These are phyloP conservation scores for Halichondria panicea DNA, from an alignment of 37 sponge, comb jelly and placozoan species.

Conservation along the genomic window DNA sequence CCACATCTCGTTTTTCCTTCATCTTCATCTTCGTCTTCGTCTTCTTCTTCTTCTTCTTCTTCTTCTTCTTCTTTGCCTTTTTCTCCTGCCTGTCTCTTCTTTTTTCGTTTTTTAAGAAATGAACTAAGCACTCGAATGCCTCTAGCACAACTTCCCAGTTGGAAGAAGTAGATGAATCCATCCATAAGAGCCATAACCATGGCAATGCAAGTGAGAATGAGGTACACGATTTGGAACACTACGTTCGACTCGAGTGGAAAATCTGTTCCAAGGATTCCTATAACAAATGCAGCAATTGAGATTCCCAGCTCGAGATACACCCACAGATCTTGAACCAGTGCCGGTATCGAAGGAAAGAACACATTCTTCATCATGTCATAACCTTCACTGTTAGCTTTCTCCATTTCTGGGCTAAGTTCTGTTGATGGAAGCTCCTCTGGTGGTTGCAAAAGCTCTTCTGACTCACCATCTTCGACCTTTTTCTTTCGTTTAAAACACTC, in stretches of 20 bases:
- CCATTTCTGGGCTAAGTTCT: slow-evolving; percentile 8
- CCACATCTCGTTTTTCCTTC: not conserved
- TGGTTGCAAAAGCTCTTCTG: not conserved
- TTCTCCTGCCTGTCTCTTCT: not conserved
- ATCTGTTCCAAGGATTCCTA: slow-evolving; percentile 1
- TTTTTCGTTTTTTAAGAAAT: not conserved
- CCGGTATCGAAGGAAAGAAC: slow-evolving; percentile 37
- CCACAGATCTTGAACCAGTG: slow-evolving; percentile 40
- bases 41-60: not conserved
- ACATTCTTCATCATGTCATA: slow-evolving; percentile 24
- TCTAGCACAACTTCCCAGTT: slow-evolving; percentile 25
- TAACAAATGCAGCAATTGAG: slow-evolving; percentile 19
- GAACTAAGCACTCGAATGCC: not conserved
- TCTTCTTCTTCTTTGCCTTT: slow-evolving; percentile 5
- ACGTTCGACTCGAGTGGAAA: not conserved
- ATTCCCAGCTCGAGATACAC: slow-evolving; percentile 40
- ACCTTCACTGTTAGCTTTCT: slow-evolving; percentile 27
- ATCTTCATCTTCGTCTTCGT: slow-evolving; percentile 3
- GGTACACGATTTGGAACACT: slow-evolving; percentile 18
- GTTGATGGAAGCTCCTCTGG: not conserved
- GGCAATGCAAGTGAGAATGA: slow-evolving; percentile 19
- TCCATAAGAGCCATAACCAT: slow-evolving; percentile 38
- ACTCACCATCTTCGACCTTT: not conserved
- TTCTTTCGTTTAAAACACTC: not conserved
- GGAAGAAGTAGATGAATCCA: slow-evolving; percentile 44